Base-by-base conservation (phyloP, 2,113 vertebrate species). In the Trogon melanurus region DNA sequence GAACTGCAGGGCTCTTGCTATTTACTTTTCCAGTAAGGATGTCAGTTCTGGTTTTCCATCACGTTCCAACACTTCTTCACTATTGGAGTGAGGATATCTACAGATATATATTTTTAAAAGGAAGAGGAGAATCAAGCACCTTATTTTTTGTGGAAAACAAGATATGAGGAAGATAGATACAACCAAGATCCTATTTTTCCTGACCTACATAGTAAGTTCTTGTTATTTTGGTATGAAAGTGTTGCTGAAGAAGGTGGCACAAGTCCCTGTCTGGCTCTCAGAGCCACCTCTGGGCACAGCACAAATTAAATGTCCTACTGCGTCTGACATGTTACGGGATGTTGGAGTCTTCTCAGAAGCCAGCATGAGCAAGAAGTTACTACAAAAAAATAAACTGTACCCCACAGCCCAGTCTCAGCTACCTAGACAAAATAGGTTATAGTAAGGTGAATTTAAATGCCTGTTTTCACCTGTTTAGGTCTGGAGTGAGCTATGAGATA, bases 171-270 rank as follows among this genome's bases (percentile, higher is more conserved):
- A 91, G 64, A 74, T 27, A 47, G 69, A 75, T 79, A 57, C 14
- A 1, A 72, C 32, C 47, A 84, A 58, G 65, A 75, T 64, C 69
- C 76, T 86, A 16, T 88, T 95, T 91, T 89, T 81, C 73, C 65
- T 96, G 65, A 71, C 72, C 61, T 92, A 69, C 79, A 72, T 80
- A 90, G 48, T 47, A 92, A 74, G 79, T 93, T 93, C 95, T 96
- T 94, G 92, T 95, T 96, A 92, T 94, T 96, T 94, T 97, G 93
- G 36, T 93, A 91, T 71, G 82, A 57, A 86, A 67, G 29, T 45
- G 56, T 88, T 95, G 83, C 88, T 93, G 90, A 89, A 81, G 41
- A 88, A 81, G 65, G 71, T 91, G 57, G 72, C 95, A 90, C 60
- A 78, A 91, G 60, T 71, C 72, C 82, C 79, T 64, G 47, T 84